phyloP scores from a whole-genome alignment of 2,797 vertebrate genomes.

The Phyllotis vaccarum region DNA sequence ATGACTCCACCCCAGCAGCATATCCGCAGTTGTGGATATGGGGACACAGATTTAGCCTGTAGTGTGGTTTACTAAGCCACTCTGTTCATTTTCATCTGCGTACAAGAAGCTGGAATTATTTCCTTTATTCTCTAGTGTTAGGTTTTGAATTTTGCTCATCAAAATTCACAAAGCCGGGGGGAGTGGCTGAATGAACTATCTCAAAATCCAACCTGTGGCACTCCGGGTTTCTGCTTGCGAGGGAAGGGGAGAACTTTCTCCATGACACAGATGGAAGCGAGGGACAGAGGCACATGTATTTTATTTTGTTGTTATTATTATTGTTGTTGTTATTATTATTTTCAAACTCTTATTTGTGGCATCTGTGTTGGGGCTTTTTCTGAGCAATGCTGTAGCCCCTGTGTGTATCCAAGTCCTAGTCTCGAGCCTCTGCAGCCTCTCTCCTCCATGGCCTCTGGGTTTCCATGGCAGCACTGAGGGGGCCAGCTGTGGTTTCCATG shows the following conservation, averaged over 20 bases:
- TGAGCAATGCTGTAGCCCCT: not conserved
- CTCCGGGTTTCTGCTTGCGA: not conserved
- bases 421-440: not conserved
- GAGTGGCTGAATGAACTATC: too few species aligned
- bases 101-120: not conserved
- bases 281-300: accelerated
- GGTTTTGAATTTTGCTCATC: not conserved
- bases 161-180: not conserved
- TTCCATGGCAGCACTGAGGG: not conserved
- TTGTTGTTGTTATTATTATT: not conserved
- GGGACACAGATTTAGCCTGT: not conserved
- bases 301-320: not conserved
- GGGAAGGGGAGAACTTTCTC: not conserved
- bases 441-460: not conserved
- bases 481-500: not conserved
- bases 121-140: not conserved
- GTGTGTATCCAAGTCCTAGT: not conserved
- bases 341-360: not conserved
- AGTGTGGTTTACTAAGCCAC: not conserved
- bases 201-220: not conserved
- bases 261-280: not conserved
- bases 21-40: not conserved
- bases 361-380: not conserved
- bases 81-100: not conserved
- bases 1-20: not conserved